These are phyloP conservation scores for Mus musculus DNA, from an alignment of 2,113 vertebrate species.

Conservation along the genomic window DNA sequence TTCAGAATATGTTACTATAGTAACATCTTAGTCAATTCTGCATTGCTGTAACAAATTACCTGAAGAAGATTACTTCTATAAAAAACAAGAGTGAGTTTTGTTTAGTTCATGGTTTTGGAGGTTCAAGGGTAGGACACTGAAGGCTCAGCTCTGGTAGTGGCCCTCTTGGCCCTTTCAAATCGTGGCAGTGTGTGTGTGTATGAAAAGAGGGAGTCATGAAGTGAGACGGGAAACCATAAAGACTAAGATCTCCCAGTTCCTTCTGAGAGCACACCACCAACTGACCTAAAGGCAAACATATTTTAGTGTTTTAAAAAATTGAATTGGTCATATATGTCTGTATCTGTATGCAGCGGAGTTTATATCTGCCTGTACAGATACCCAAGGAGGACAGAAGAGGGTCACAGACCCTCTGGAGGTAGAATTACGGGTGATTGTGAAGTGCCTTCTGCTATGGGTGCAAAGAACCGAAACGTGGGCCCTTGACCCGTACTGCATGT, in stretches of 20 bases:
- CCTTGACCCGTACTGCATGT: no score
- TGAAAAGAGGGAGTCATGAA: neutral
- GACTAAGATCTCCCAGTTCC: no score
- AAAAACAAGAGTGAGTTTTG: neutral
- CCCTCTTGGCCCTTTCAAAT: neutral
- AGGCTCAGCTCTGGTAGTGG: neutral
- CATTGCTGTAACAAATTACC: neutral
- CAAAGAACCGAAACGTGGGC: no score
- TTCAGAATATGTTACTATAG: slow-evolving; percentile 17
- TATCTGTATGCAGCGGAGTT: neutral
- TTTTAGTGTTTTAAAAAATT: neutral
- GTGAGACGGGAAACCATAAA: neutral
- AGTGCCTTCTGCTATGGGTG: neutral
- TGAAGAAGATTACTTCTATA: neutral
- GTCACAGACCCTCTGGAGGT: neutral
- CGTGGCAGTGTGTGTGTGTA: no score
- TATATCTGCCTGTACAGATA: neutral
- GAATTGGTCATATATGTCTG: neutral
- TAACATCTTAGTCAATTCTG: neutral
- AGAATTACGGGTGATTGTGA: neutral
- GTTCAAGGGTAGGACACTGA: neutral
- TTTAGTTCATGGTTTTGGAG: neutral
- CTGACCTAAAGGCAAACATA: neutral
- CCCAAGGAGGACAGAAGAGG: no score
- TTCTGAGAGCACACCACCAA: neutral